A percentile compares a stretch with the other conserved stretches of the same genome.
Conservation (phyloP, 2,888 invertebrate genomes). For the Drosophila rellima region DNA sequence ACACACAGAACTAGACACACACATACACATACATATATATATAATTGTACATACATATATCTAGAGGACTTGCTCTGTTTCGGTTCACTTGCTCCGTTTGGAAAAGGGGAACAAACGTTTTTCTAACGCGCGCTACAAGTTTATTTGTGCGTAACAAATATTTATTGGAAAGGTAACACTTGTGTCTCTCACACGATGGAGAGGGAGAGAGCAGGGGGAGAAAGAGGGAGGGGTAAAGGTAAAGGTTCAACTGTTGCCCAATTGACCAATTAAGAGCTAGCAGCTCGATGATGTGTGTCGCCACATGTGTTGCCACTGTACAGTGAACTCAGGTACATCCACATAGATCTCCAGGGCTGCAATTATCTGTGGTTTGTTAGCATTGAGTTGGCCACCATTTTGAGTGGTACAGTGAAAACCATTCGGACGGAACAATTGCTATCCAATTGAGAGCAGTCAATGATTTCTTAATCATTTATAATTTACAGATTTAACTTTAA, state of each 20-base stretch:
- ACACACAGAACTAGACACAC: conserved; percentile 39
- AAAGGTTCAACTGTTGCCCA: conserved; percentile 62
- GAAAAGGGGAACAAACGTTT: conserved; percentile 38
- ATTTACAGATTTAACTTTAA: not conserved
- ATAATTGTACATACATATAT: conserved; percentile 7
- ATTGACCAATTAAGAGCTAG: conserved; percentile 74
- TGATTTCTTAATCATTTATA: not conserved
- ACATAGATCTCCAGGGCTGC: conserved; percentile 46
- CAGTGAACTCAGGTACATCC: conserved; percentile 8
- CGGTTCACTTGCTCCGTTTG: conserved; percentile 65
- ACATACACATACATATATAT: conserved; percentile 19
- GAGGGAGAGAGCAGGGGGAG: not conserved
- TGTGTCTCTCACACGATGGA: conserved; percentile 41
- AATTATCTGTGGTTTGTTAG: conserved; percentile 58
- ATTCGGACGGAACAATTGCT: conserved; percentile 15
- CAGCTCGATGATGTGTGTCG: conserved; percentile 60
- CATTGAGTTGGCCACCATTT: conserved; percentile 28
- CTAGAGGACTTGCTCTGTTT: conserved; percentile 49
- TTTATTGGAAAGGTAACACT: conserved; percentile 83
- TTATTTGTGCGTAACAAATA: conserved; percentile 81
- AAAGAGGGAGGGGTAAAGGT: not conserved
- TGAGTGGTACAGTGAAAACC: conserved; percentile 42
- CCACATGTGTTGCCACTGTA: conserved; percentile 47
- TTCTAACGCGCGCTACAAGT: conserved; percentile 75
- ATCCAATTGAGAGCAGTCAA: not conserved